A percentile compares a stretch with the other conserved stretches of the same genome.
Conservation (phyloP, 1,140 invertebrate genomes). For the Zaprionus ghesquierei region DNA sequence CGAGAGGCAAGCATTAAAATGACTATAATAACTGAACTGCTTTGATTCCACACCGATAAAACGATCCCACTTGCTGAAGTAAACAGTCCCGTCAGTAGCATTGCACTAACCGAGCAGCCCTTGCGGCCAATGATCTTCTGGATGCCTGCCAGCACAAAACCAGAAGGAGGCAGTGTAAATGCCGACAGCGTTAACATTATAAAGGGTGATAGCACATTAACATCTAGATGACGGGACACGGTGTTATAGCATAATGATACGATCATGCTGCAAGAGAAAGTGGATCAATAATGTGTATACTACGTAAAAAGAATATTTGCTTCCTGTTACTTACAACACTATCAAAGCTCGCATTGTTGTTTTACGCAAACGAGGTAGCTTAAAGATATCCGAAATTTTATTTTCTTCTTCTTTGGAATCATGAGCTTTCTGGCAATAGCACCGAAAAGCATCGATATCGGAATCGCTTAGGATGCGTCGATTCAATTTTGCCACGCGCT, state of each 20-base stretch:
- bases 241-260: constrained; percentile 85
- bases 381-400: constrained; percentile 45
- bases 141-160: constrained; percentile 83
- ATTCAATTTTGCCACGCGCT: constrained; percentile 84
- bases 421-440: constrained; percentile 41
- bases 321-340: constrained; percentile 44
- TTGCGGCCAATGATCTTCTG: constrained; percentile 85
- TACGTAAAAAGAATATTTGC: neutral
- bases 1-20: constrained; percentile 83
- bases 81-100: constrained; percentile 60
- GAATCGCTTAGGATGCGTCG: constrained; percentile 77
- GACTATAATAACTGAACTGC: constrained; percentile 46
- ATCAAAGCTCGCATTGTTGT: constrained; percentile 36
- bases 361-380: constrained; percentile 41
- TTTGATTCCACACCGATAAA: constrained; percentile 37
- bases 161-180: constrained; percentile 84
- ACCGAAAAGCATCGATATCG: constrained; percentile 81
- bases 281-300: neutral
- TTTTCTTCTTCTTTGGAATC: constrained; percentile 56
- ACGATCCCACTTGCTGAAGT: constrained; percentile 49
- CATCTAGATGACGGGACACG: constrained; percentile 85
- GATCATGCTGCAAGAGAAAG: constrained; percentile 83
- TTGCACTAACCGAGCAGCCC: constrained; percentile 83
- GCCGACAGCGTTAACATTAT: constrained; percentile 84
- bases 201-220: constrained; percentile 84